phyloP scores from a whole-genome alignment of 2,797 vertebrate genomes.

The Sebastes trivittatus region DNA sequence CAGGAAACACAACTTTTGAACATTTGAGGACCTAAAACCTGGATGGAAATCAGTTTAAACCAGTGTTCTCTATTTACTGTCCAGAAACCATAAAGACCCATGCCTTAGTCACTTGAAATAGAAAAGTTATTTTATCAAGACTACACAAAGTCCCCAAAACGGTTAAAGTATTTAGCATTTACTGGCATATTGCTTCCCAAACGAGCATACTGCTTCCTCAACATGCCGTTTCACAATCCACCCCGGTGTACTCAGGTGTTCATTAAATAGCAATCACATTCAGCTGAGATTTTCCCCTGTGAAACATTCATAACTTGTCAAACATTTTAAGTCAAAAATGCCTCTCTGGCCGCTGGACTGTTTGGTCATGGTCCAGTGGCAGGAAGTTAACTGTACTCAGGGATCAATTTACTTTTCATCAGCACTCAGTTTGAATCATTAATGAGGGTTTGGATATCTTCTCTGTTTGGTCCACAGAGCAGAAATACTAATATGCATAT shows the following conservation, averaged over 20 bases:
- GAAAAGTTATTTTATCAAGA: background rate
- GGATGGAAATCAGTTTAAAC: background rate
- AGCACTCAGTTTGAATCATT: constrained; percentile 20
- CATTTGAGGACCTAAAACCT: background rate
- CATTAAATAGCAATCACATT: background rate
- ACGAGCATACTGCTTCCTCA: background rate
- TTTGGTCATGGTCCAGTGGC: constrained; percentile 15
- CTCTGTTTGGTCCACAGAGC: constrained; percentile 13
- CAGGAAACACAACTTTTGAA: background rate
- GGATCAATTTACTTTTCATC: constrained; percentile 43
- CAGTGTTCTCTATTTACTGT: background rate
- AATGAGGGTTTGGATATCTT: constrained; percentile 10
- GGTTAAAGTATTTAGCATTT: background rate
- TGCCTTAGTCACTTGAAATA: background rate
- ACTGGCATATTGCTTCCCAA: background rate
- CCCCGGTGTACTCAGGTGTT: background rate
- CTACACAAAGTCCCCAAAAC: background rate
- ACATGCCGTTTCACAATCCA: background rate
- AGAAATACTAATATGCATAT: constrained; percentile 37
- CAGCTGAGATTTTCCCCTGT: background rate
- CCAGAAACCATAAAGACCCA: background rate
- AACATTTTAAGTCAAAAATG: constrained; percentile 8
- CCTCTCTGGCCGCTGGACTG: background rate
- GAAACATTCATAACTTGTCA: background rate
- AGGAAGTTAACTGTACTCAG: constrained; percentile 18